These are phyloP conservation scores for Argynnis bischoffii DNA, from an alignment of 2,888 invertebrate genomes.

Conservation along the genomic window DNA sequence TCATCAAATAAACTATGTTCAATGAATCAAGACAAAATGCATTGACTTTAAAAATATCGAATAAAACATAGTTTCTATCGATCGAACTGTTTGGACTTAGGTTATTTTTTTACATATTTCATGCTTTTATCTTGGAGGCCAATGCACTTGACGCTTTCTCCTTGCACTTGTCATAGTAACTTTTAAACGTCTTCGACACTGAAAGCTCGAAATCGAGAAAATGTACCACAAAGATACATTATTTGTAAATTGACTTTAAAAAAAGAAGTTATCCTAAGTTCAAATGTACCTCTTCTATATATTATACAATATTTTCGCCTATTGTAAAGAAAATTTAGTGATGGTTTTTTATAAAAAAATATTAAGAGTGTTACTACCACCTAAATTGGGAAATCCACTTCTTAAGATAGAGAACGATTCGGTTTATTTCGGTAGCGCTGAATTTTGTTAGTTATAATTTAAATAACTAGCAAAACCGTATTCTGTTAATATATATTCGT, in stretches of 20 bases:
- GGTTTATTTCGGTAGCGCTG: too few relatives aligned
- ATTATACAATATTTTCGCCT: background rate
- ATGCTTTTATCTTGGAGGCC: conserved; percentile 8
- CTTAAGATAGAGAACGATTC: too few relatives aligned
- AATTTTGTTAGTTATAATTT: too few relatives aligned
- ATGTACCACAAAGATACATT: conserved; percentile 5
- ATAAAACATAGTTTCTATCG: background rate
- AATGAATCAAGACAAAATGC: too few relatives aligned
- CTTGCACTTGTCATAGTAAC: conserved; percentile 51
- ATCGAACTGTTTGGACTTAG: background rate
- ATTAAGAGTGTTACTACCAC: too few relatives aligned
- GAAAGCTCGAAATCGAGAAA: conserved; percentile 29
- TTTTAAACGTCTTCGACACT: conserved; percentile 42
- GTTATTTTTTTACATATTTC: background rate
- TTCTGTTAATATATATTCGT: too few relatives aligned
- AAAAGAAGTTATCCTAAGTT: background rate
- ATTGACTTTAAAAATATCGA: too few relatives aligned
- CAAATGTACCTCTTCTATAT: background rate
- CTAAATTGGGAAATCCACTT: too few relatives aligned
- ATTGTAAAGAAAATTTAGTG: background rate
- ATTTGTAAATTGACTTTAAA: background rate
- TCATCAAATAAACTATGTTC: too few relatives aligned
- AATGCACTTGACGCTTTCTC: conserved; percentile 37
- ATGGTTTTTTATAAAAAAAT: too few relatives aligned
- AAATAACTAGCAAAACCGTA: too few relatives aligned